These are phyloP conservation scores for Eulemur macaco DNA, from an alignment of 2,113 vertebrate genomes.

Conservation along the genomic window DNA sequence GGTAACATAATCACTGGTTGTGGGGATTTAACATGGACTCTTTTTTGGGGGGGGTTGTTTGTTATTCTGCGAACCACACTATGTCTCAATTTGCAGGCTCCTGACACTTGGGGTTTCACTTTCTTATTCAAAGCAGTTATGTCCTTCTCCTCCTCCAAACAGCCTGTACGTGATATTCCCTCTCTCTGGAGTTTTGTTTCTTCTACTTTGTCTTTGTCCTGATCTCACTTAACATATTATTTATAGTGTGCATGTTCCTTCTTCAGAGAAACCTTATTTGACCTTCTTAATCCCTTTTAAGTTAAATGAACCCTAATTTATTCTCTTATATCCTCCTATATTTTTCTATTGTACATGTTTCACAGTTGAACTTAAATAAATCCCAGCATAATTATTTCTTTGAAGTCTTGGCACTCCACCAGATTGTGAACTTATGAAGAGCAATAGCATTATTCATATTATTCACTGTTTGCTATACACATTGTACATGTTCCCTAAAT, in stretches of 20 bases:
- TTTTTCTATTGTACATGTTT: neutral
- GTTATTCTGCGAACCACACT: neutral
- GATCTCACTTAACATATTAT: neutral
- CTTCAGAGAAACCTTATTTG: neutral
- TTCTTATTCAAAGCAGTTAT: neutral
- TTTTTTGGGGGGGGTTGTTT: no score
- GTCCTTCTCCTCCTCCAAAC: neutral
- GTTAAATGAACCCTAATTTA: neutral
- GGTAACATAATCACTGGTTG: no score
- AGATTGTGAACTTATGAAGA: neutral
- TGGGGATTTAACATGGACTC: no score
- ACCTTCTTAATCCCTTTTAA: neutral
- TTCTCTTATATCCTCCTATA: neutral
- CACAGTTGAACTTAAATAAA: neutral
- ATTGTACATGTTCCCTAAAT: neutral
- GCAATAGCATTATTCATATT: fast-evolving
- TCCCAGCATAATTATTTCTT: neutral
- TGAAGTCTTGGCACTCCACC: no score
- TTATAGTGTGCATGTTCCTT: neutral
- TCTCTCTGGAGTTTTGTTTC: neutral
- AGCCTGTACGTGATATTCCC: fast-evolving
- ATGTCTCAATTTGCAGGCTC: fast-evolving
- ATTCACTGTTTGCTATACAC: neutral
- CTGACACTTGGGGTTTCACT: fast-evolving
- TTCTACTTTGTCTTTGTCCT: neutral